A percentile compares a stretch with the other conserved stretches of the same genome.
These are phyloP conservation scores for Microctenopoma steveboyesi DNA, from an alignment of 2,797 vertebrate species.

Conservation along the genomic window DNA sequence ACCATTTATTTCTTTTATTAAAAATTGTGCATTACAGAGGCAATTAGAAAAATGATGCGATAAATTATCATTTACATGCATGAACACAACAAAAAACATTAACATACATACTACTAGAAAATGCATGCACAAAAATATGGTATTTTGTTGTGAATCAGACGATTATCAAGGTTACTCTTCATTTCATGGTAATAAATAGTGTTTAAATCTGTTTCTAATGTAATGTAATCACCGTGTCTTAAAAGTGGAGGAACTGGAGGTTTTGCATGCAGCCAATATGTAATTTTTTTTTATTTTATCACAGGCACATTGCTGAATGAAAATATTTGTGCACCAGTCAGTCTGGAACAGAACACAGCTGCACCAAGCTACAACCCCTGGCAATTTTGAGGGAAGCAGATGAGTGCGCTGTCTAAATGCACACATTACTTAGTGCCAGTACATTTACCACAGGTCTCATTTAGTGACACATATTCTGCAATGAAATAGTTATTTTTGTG, in stretches of 20 bases:
- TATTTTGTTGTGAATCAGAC: too few species aligned
- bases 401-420: slow-evolving; percentile 41
- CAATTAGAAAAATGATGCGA: too few species aligned
- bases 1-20: too few species aligned
- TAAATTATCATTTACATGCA: too few species aligned
- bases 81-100: too few species aligned
- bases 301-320: slow-evolving; percentile 3
- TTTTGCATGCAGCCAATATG: slow-evolving; percentile 1
- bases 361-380: slow-evolving; percentile 41
- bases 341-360: slow-evolving; percentile 43
- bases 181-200: neutral
- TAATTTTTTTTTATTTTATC: neutral
- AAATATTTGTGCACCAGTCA: slow-evolving; percentile 12
- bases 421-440: slow-evolving; percentile 58
- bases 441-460: slow-evolving; percentile 58
- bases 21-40: too few species aligned
- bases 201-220: neutral
- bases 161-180: slow-evolving; percentile 3
- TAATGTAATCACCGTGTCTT: slow-evolving; percentile 4
- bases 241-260: neutral
- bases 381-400: slow-evolving; percentile 33
- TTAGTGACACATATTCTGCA: slow-evolving; percentile 56
- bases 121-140: too few species aligned
- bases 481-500: slow-evolving; percentile 33
- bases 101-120: too few species aligned